Base-by-base conservation (phyloP, 2,113 vertebrate genomes). In the Accipiter virgatus region DNA sequence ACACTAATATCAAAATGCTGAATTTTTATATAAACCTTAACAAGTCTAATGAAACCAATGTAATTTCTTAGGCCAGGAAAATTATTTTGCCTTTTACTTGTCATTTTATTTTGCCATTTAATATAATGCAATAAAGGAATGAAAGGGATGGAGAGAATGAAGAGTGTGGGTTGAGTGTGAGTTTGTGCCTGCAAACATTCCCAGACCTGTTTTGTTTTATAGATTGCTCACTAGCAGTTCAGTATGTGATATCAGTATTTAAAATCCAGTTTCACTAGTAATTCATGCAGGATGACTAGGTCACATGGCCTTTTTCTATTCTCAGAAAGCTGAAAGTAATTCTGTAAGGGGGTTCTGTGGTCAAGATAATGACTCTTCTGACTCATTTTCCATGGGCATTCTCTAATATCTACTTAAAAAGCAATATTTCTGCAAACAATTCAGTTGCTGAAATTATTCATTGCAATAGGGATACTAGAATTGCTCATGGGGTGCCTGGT, bases 121-220 rank as follows among this genome's bases (percentile, higher is more conserved):
- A 81, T 86, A 84, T 61, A 94, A 79, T 50, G 50, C 45, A 93
- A 87, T 80, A 82, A 91, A 91, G 40, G 55, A 89, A 96, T 81
- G 40, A 90, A 92, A 75, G 81, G 65, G 20, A 78, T 63, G 20
- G 65, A 93, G 61, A 87, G 20, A 96, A 93, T 89, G 23, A 94
- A 89, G 72, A 86, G 11, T 67, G 31, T 91, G 77, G 34, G 61
- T 75, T 91, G 89, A 81, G 81, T 89, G 94, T 71, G 31, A 85
- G 47, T 53, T 53, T 53, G 52, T 43, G 77, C 50, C 63, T 89
- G 38, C 59, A 95, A 95, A 58, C 62, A 66, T 88, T 94, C 45
- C 53, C 71, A 93, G 90, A 74, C 63, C 68, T 56, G 34, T 88
- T 92, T 95, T 86, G 47, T 86, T 93, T 89, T 84, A 52, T 31